phyloP scores from a whole-genome alignment of 2,888 invertebrate genomes.

The Lordiphosa andalusiaca region DNA sequence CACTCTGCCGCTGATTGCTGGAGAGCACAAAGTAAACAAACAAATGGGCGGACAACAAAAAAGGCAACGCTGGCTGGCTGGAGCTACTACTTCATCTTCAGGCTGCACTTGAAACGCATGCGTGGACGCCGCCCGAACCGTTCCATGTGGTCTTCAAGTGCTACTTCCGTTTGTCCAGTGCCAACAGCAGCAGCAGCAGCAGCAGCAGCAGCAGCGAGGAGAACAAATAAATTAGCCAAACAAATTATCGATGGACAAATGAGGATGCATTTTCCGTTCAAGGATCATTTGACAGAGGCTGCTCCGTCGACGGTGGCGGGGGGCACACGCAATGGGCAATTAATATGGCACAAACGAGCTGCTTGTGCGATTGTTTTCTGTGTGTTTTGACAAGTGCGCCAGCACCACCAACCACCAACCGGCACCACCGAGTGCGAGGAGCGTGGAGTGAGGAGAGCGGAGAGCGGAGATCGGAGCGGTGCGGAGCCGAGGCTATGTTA shows the following conservation, averaged over 20 bases:
- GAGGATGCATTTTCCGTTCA: conserved; percentile 11
- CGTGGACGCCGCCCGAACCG: background rate
- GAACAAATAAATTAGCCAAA: conserved; percentile 24
- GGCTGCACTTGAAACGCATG: conserved; percentile 20
- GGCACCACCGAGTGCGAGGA: too few relatives aligned
- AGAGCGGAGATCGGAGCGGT: conserved; percentile 2
- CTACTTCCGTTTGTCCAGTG: conserved; percentile 33
- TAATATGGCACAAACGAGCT: conserved; percentile 51
- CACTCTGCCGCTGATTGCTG: too few relatives aligned
- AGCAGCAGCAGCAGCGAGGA: background rate
- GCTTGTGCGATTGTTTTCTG: conserved; percentile 30
- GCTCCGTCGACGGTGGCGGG: background rate
- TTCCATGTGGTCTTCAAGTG: conserved; percentile 15
- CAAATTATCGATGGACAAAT: conserved; percentile 17
- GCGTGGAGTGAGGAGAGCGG: too few relatives aligned
- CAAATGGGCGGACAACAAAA: too few relatives aligned
- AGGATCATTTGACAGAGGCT: conserved; percentile 22
- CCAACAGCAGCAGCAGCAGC: conserved; percentile 5
- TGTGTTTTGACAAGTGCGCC: conserved; percentile 67
- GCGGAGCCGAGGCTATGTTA: conserved; percentile 12
- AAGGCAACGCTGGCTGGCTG: background rate
- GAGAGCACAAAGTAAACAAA: too few relatives aligned
- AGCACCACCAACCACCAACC: background rate
- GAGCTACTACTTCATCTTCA: too few relatives aligned
- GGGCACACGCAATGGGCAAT: conserved; percentile 38